A percentile compares a stretch with the other conserved stretches of the same genome.
These are phyloP conservation scores for Drosophila setifemur DNA, from an alignment of 1,140 invertebrate species.

Conservation along the genomic window DNA sequence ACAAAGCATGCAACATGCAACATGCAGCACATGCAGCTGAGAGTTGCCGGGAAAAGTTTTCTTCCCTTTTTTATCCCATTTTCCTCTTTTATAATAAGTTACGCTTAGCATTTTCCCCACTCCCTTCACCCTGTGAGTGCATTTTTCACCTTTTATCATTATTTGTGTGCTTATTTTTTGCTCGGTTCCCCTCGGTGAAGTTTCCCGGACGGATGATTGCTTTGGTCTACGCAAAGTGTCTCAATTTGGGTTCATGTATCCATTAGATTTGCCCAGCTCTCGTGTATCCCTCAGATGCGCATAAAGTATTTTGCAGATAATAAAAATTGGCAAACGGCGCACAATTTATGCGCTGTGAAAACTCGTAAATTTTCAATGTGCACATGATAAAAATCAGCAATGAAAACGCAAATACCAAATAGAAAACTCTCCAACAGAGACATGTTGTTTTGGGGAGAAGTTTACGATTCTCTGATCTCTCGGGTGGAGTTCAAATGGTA, in stretches of 20 bases:
- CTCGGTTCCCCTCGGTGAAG: background rate
- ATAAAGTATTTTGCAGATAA: conserved; percentile 66
- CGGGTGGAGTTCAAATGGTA: background rate
- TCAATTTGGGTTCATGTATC: conserved; percentile 51
- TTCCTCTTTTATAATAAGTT: conserved; percentile 40
- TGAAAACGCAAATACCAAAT: conserved; percentile 43
- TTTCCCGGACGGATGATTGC: conserved; percentile 25
- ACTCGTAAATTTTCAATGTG: conserved; percentile 67
- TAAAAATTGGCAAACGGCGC: conserved; percentile 57
- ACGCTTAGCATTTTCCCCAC: conserved; percentile 11
- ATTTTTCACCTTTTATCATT: conserved; percentile 54
- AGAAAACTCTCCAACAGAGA: conserved; percentile 9
- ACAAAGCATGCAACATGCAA: conserved; percentile 50
- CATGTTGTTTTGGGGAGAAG: conserved; percentile 12
- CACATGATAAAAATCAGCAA: conserved; percentile 53
- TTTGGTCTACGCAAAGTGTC: conserved; percentile 48
- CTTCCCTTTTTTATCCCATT: background rate
- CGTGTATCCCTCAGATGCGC: conserved; percentile 16
- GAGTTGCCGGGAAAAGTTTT: conserved; percentile 55
- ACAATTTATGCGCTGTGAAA: conserved; percentile 53
- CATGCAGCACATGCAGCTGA: conserved; percentile 65
- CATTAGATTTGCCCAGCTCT: conserved; percentile 21
- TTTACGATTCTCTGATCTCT: conserved; percentile 23
- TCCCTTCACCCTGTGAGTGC: conserved; percentile 9
- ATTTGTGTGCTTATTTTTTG: conserved; percentile 31